A percentile compares a stretch with the other conserved stretches of the same genome.
phyloP scores from a whole-genome alignment of 2,888 invertebrate genomes.

The Hartigia nigra region DNA sequence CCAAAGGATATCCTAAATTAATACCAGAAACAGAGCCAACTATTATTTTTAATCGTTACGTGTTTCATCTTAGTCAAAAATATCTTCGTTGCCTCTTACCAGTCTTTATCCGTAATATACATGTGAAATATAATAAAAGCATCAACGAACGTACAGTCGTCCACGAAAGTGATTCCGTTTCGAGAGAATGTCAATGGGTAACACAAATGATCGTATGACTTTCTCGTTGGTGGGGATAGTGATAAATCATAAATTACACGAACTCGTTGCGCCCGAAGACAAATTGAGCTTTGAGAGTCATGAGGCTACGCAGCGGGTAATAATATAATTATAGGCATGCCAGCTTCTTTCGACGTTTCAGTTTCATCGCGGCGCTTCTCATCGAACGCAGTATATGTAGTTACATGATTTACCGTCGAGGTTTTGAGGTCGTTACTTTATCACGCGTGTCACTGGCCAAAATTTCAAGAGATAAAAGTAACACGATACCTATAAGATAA shows the following conservation, averaged over 20 bases:
- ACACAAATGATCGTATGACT: not conserved
- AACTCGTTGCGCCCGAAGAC: conserved; percentile 56
- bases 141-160: not conserved
- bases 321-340: conserved; percentile 62
- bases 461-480: not conserved
- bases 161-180: not conserved
- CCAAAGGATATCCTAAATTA: not conserved
- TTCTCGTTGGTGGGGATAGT: conserved; percentile 32
- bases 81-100: not conserved
- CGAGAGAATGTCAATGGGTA: not conserved
- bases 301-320: conserved; percentile 56
- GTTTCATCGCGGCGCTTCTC: conserved; percentile 38
- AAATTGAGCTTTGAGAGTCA: conserved; percentile 57
- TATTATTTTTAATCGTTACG: not conserved
- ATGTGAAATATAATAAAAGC: not conserved
- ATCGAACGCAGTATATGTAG: not conserved
- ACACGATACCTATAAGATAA: not conserved
- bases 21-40: not conserved
- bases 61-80: not conserved
- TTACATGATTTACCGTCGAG: not conserved
- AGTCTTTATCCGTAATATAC: not conserved
- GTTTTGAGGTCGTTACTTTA: not conserved
- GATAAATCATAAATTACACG: conserved; percentile 61
- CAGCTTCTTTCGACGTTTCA: conserved; percentile 48
- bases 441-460: not conserved